A percentile compares a stretch with the other conserved stretches of the same genome.
These are phyloP conservation scores for Lateolabrax maculatus DNA, from an alignment of 2,797 vertebrate genomes.

Conservation along the genomic window DNA sequence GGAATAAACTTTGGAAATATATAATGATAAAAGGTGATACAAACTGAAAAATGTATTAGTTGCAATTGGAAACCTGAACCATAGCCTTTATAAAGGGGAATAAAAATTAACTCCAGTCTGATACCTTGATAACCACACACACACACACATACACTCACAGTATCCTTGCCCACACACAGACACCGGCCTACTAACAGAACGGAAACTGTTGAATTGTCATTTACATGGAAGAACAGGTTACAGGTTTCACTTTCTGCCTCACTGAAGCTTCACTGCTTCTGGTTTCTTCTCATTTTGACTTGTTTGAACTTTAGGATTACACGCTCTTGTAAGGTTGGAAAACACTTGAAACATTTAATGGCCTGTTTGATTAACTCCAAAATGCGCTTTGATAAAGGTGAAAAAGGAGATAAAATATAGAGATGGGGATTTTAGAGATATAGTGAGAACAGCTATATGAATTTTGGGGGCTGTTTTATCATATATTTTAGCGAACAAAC, in stretches of 20 bases:
- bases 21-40: background rate
- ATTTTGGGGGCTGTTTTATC: background rate
- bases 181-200: background rate
- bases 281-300: background rate
- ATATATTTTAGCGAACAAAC: background rate
- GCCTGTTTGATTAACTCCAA: background rate
- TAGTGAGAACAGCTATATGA: background rate
- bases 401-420: background rate
- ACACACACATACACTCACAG: background rate
- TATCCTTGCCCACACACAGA: background rate
- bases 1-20: background rate
- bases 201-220: slow-evolving; percentile 13
- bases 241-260: slow-evolving; percentile 21
- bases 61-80: background rate
- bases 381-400: background rate
- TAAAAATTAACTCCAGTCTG: background rate
- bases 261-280: background rate
- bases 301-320: background rate
- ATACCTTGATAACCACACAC: background rate
- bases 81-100: background rate
- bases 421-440: background rate
- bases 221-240: background rate
- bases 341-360: background rate
- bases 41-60: background rate
- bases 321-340: background rate